Percentiles rank a stretch among this genome's conserved stretches.
phyloP scores from a whole-genome alignment of 2,797 vertebrate genomes.

The Zenarchopterus dispar region DNA sequence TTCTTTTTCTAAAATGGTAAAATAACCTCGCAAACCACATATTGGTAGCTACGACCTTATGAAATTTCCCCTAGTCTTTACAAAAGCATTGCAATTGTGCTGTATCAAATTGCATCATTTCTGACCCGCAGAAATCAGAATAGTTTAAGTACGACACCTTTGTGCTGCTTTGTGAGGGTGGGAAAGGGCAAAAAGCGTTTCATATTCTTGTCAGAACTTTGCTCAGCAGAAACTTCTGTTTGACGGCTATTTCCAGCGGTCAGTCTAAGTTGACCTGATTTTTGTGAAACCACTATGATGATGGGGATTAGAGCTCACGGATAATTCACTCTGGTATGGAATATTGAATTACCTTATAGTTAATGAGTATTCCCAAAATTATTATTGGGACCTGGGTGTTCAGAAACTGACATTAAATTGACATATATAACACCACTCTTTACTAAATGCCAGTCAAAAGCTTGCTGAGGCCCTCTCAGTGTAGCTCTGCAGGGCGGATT shows the following conservation, averaged over 20 bases:
- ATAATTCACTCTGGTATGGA: too few relatives aligned
- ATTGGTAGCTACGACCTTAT: background rate
- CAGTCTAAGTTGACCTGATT: background rate
- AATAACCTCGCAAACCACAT: background rate
- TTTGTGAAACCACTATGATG: too few relatives aligned
- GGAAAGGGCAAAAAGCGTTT: constrained; percentile 10
- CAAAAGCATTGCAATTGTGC: constrained; percentile 12
- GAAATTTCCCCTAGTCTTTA: background rate
- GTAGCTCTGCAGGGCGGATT: too few relatives aligned
- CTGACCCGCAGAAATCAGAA: constrained; percentile 9
- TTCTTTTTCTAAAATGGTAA: background rate
- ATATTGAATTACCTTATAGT: too few relatives aligned
- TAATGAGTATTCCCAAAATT: too few relatives aligned
- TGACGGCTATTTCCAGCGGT: constrained; percentile 22
- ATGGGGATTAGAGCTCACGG: too few relatives aligned
- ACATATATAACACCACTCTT: too few relatives aligned
- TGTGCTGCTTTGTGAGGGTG: constrained; percentile 4
- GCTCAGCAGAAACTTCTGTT: constrained; percentile 12
- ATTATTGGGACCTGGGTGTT: too few relatives aligned
- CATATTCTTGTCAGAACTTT: constrained; percentile 5
- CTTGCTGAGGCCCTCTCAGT: too few relatives aligned
- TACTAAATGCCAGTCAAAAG: too few relatives aligned
- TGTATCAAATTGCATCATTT: constrained; percentile 51
- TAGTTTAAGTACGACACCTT: constrained; percentile 9
- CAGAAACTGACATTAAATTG: too few relatives aligned